phyloP scores from a whole-genome alignment of 2,797 vertebrate species.

The Onychomys leucogaster region DNA sequence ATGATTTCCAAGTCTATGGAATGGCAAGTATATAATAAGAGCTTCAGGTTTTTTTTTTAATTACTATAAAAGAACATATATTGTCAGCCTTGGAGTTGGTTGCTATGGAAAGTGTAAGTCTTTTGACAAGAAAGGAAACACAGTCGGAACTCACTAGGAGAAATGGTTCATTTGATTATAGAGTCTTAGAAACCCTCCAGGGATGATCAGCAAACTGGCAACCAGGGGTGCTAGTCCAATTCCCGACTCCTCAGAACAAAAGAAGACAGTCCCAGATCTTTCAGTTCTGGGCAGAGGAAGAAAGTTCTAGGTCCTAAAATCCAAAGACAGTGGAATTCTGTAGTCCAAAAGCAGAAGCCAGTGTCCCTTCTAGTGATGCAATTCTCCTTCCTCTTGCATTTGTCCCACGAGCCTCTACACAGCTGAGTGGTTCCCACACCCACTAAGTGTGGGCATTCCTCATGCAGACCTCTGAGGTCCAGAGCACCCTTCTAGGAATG shows the following conservation, averaged over 20 bases:
- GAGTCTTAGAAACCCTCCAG: background rate
- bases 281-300: background rate
- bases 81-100: background rate
- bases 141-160: background rate
- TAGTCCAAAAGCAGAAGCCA: background rate
- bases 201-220: background rate
- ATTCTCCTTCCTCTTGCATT: background rate
- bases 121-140: background rate
- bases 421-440: background rate
- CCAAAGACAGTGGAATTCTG: background rate
- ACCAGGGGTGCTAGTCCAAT: background rate
- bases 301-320: background rate
- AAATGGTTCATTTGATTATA: background rate
- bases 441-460: background rate
- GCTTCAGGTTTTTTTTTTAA: background rate
- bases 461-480: background rate
- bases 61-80: background rate
- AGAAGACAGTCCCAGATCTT: background rate
- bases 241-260: background rate
- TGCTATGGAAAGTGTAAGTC: background rate
- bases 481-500: background rate
- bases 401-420: background rate
- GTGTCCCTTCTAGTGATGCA: background rate
- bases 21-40: background rate
- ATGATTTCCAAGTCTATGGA: background rate